Evolutionary conservation across 2,797 vertebrate species (phyloP), one percentile per base, ranked within the genome.

Genomic region (Prunella strophiata): DNA sequence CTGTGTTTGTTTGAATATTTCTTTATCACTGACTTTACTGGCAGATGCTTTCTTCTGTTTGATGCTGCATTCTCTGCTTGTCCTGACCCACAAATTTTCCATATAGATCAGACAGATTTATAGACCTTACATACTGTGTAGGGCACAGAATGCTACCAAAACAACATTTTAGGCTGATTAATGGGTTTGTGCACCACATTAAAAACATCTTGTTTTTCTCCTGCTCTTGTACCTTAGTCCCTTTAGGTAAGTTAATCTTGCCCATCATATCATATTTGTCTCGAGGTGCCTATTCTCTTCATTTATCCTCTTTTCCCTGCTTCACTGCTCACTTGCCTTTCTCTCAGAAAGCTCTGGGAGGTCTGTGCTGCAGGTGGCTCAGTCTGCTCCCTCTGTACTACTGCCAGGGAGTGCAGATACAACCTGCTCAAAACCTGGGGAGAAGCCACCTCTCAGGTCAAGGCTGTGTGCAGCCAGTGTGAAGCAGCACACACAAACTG

Each of bases 121-220:
- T 83, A 91, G 73, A 76, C 22, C 42, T 79, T 6, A 1, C 12
- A 10, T 61, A 87, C 47, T 38, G 36, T 75, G 74, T 66, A 92
- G 45, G 40, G 70, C 48, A 55, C 19, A 85, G 74, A 87, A 88
- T 61, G n/a, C 15, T 74, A 59, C 84, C 91, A 59, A 92, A 88
- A 72, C 72, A 58, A 84, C 73, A 59, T 92, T 94, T 93, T 90
- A 59, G 48, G 50, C 81, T 85, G 93, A 95, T 95, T 82, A 91
- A 89, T 96, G 55, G 42, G 74, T 92, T 95, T 94, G 61, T 94
- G 90, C 26, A 89, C 50, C 58, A 85, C 45, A 87, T 95, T 96
- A 93, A 85, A 89, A 88, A 95, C 36, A 63, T 36, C 76, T 91
- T 85, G 72, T 88, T 89, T 76, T 43, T 54, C 55, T 95, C 32